Evolutionary conservation across 30 jellyfish, hydroid and myxozoan genomes (phyloP).

Genomic region (Haliclystus octoradiatus): DNA sequence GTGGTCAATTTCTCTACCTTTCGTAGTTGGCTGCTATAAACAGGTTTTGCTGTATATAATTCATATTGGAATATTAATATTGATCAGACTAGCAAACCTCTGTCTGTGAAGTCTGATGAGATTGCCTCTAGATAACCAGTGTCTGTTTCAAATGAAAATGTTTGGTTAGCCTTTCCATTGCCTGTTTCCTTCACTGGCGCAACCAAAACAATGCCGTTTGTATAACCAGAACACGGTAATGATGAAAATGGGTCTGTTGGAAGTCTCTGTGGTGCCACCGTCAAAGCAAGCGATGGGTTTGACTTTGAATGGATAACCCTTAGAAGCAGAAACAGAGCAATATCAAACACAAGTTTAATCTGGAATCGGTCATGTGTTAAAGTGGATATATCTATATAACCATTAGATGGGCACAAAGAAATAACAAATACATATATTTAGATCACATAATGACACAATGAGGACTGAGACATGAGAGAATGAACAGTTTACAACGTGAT

Average conservation of each 20-base stretch:
- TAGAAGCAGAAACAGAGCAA: conserved; percentile 3
- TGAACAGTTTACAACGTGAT: too few relatives aligned
- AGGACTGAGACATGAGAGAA: too few relatives aligned
- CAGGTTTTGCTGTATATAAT: too few relatives aligned
- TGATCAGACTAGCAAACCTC: conserved; percentile 55
- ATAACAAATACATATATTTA: too few relatives aligned
- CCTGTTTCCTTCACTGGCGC: conserved; percentile 18
- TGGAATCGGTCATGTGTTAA: too few relatives aligned
- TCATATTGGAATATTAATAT: too few relatives aligned
- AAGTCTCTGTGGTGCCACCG: conserved; percentile 50
- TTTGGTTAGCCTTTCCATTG: conserved; percentile 80
- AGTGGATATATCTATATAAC: too few relatives aligned
- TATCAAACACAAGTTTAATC: too few relatives aligned
- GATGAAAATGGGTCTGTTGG: conserved; percentile 45
- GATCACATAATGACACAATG: too few relatives aligned
- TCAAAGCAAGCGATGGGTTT: conserved; percentile 55
- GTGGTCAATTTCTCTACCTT: too few relatives aligned
- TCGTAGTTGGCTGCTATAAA: too few relatives aligned
- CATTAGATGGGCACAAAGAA: too few relatives aligned
- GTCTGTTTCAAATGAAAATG: conserved; percentile 40
- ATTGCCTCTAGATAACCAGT: conserved; percentile 51
- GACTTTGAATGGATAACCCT: conserved; percentile 51
- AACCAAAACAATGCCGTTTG: conserved; percentile 20
- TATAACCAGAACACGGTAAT: background rate
- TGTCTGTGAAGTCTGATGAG: conserved; percentile 46